Conservation (phyloP, 1,140 invertebrate species). For the Parasteatoda tepidariorum region DNA sequence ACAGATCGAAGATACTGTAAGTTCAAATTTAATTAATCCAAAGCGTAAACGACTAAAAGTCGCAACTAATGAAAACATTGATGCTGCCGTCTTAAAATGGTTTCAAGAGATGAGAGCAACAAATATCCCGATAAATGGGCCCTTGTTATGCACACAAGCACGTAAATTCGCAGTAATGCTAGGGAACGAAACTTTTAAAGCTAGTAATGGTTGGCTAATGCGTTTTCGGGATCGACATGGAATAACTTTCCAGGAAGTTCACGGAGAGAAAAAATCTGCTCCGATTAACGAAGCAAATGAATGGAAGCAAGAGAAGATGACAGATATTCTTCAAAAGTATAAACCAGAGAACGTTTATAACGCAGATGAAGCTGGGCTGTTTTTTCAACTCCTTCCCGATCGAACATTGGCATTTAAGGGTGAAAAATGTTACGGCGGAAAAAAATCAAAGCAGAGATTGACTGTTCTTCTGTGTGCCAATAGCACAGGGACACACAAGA, state of each 20-base stretch:
- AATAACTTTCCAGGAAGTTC: constrained; percentile 12
- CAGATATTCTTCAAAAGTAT: background rate
- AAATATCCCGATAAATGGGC: constrained; percentile 3
- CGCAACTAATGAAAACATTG: constrained; percentile 6
- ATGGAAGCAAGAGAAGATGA: background rate
- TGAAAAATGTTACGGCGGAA: background rate
- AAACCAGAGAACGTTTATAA: background rate
- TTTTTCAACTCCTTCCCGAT: background rate
- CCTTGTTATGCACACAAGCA: constrained; percentile 4
- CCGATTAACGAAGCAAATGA: background rate
- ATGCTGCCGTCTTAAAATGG: constrained; percentile 7
- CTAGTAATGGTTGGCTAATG: constrained; percentile 3
- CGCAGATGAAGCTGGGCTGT: background rate
- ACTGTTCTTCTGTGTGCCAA: constrained; percentile 20
- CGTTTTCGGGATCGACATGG: constrained; percentile 9
- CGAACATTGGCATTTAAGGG: constrained; percentile 18
- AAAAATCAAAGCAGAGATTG: background rate
- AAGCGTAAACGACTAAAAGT: constrained; percentile 4
- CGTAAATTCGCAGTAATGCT: constrained; percentile 4
- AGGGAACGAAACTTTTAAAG: constrained; percentile 10
- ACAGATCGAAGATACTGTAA: constrained; percentile 7
- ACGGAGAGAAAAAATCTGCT: background rate
- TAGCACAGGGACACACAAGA: constrained; percentile 2
- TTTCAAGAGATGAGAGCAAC: constrained; percentile 9
- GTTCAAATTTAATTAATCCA: constrained; percentile 1